Conservation (phyloP, 2,888 invertebrate species). For the Dynastes grantii region DNA sequence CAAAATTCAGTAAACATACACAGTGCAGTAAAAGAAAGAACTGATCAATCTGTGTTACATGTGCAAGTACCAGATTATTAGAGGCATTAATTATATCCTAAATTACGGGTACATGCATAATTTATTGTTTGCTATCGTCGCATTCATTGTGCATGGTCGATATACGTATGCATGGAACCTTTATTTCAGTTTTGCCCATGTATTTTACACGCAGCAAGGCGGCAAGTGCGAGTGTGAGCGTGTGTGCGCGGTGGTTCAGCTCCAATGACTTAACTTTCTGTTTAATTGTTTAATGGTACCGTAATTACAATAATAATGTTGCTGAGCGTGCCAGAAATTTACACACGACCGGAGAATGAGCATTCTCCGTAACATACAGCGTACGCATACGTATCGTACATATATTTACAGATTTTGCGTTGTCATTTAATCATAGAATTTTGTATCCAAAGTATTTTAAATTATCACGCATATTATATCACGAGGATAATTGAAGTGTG, state of each 20-base stretch:
- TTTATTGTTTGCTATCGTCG: not conserved
- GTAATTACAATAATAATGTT: conserved; percentile 53
- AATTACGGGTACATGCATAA: not conserved
- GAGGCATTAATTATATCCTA: too few relatives aligned
- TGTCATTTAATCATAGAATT: too few relatives aligned
- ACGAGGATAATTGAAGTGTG: too few relatives aligned
- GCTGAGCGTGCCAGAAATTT: conserved; percentile 52
- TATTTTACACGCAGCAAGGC: not conserved
- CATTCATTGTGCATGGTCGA: not conserved
- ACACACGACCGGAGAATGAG: conserved; percentile 27
- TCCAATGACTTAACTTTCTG: conserved; percentile 57
- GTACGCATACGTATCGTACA: not conserved
- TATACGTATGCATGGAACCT: not conserved
- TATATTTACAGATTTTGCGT: not conserved
- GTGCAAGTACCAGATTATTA: too few relatives aligned
- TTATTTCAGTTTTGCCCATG: conserved; percentile 4
- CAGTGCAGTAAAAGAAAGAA: too few relatives aligned
- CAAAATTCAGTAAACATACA: too few relatives aligned
- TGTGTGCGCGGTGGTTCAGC: conserved; percentile 51
- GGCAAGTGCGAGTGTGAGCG: conserved; percentile 18
- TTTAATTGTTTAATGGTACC: conserved; percentile 57
- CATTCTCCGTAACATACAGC: conserved; percentile 30
- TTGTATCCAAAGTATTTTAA: too few relatives aligned
- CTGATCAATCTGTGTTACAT: too few relatives aligned
- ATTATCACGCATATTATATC: too few relatives aligned